A percentile compares a stretch with the other conserved stretches of the same genome.
phyloP scores from a whole-genome alignment of 2,888 invertebrate species.

The Trachelus tabidus region DNA sequence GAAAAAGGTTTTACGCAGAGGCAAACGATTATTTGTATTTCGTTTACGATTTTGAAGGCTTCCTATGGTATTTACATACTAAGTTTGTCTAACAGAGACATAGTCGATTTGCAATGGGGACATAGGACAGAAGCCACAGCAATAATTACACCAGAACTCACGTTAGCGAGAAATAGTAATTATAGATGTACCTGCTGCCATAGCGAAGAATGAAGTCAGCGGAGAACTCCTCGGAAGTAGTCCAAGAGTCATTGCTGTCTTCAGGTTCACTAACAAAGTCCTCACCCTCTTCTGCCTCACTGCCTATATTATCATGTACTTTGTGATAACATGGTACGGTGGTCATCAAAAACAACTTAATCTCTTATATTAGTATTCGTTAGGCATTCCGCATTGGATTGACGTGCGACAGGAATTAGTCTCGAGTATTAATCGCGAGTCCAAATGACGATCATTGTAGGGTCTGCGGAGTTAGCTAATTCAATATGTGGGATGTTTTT shows the following conservation, averaged over 20 bases:
- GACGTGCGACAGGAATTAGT: background rate
- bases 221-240: slow-evolving; percentile 82
- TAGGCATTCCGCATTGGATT: background rate
- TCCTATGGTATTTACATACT: background rate
- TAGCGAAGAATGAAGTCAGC: slow-evolving; percentile 83
- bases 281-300: slow-evolving; percentile 79
- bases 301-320: slow-evolving; percentile 66
- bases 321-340: background rate
- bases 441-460: background rate
- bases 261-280: slow-evolving; percentile 78
- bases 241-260: slow-evolving; percentile 86
- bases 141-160: slow-evolving; percentile 21
- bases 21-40: background rate
- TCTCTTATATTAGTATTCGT: background rate
- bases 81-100: background rate
- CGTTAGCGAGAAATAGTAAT: slow-evolving; percentile 20
- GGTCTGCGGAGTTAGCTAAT: background rate
- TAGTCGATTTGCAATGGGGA: background rate
- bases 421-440: background rate
- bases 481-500: background rate
- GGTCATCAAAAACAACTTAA: background rate
- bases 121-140: slow-evolving; percentile 15
- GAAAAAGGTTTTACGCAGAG: background rate
- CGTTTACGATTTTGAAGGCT: background rate
- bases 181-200: slow-evolving; percentile 70